Evolutionary conservation across 2,113 vertebrate species (phyloP).

Genomic region (Tenrec ecaudatus): DNA sequence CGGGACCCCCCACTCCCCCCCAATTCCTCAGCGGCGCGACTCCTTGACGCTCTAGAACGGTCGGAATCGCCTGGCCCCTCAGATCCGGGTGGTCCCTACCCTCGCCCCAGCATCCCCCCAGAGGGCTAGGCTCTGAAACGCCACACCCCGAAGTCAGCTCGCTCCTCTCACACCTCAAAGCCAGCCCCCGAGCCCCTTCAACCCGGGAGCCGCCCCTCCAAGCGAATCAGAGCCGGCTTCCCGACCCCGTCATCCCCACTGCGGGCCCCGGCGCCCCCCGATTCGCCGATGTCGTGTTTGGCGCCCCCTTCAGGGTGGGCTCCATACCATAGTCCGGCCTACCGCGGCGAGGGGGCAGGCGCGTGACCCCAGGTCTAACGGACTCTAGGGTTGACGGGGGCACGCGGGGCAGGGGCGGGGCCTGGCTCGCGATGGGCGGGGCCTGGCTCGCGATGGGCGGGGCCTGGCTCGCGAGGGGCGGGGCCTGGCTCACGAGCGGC

Average conservation of each 20-base stretch:
- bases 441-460: too few species aligned
- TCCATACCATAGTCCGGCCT: slow-evolving; percentile 74
- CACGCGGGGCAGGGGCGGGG: background rate
- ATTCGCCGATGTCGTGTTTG: background rate
- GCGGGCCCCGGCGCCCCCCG: background rate
- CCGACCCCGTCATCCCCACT: background rate
- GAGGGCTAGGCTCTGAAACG: background rate
- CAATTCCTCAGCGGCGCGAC: background rate
- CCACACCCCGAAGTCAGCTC: background rate
- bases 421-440: too few species aligned
- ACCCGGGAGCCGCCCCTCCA: background rate
- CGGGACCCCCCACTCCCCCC: background rate
- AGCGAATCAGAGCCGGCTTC: background rate
- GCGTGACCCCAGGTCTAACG: slow-evolving; percentile 45
- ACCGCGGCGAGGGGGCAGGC: background rate
- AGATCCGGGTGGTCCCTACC: background rate
- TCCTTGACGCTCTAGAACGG: background rate
- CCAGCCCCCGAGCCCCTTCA: background rate
- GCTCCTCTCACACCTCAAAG: slow-evolving; percentile 7
- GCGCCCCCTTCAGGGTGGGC: background rate
- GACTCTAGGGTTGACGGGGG: background rate
- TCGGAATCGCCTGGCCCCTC: background rate
- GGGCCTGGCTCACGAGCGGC: background rate
- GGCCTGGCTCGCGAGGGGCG: background rate
- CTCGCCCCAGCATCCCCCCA: background rate